These are phyloP conservation scores for Malacoraja senta DNA, from an alignment of 2,797 vertebrate species.

Conservation along the genomic window DNA sequence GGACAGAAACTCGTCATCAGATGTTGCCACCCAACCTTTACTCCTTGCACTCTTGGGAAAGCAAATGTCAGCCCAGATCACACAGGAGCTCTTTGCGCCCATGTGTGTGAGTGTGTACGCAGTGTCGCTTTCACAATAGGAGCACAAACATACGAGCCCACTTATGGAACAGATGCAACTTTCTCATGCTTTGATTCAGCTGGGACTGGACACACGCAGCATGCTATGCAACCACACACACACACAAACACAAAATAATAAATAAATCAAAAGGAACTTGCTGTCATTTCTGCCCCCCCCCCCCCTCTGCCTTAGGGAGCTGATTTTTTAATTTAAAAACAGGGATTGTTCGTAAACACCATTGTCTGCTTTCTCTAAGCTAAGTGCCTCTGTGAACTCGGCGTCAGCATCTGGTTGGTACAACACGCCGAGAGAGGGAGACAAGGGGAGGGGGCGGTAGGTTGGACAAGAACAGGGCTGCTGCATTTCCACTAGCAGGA, in stretches of 20 bases:
- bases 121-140: conserved; percentile 45
- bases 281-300: conserved; percentile 67
- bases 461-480: conserved; percentile 60
- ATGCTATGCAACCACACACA: conserved; percentile 44
- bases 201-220: conserved; percentile 54
- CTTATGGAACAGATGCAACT: conserved; percentile 72
- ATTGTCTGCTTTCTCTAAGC: conserved; percentile 63
- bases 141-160: conserved; percentile 52
- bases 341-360: conserved; percentile 56
- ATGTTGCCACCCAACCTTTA: conserved; percentile 40
- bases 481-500: conserved; percentile 52
- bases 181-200: conserved; percentile 65
- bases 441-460: too few relatives aligned
- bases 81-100: conserved; percentile 31
- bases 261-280: conserved; percentile 74
- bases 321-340: conserved; percentile 58
- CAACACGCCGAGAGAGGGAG: conserved; percentile 49
- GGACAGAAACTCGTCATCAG: conserved; percentile 27
- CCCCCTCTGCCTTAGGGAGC: conserved; percentile 49
- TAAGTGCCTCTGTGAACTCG: conserved; percentile 66
- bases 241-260: conserved; percentile 48
- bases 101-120: conserved; percentile 44
- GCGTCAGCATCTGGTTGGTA: conserved; percentile 65
- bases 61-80: conserved; percentile 36
- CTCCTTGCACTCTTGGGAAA: conserved; percentile 3